A percentile compares a stretch with the other conserved stretches of the same genome.
These are phyloP conservation scores for Micromussa lordhowensis DNA, from an alignment of 92 coral and sea anemone species.

Conservation along the genomic window DNA sequence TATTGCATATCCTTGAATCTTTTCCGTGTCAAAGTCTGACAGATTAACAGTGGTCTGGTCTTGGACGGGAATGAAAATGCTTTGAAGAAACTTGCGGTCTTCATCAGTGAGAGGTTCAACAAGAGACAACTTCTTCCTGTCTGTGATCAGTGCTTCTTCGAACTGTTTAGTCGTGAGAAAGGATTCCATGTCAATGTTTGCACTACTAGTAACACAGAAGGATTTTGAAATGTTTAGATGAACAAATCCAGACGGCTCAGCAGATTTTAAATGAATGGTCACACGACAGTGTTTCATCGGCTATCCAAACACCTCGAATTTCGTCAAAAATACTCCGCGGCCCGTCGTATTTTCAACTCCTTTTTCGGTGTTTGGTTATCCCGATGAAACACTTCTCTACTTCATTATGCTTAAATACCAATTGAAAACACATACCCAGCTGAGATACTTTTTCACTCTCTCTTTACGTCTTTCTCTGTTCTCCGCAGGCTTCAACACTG, in stretches of 20 bases:
- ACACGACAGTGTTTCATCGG: too few species aligned
- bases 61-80: neutral
- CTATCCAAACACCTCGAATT: neutral
- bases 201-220: neutral
- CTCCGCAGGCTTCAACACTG: neutral
- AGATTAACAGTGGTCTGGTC: neutral
- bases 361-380: too few species aligned
- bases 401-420: neutral
- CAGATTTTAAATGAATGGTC: neutral
- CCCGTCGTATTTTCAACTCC: too few species aligned
- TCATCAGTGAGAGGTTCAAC: neutral
- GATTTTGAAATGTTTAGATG: neutral
- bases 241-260: neutral
- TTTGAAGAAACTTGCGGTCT: neutral
- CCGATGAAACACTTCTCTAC: too few species aligned
- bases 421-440: neutral
- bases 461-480: neutral
- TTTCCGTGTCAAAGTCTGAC: neutral
- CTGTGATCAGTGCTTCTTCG: neutral
- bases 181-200: neutral
- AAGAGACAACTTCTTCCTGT: neutral
- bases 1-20: constrained; percentile 30
- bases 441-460: constrained; percentile 16
- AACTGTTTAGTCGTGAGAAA: neutral
- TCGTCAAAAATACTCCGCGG: too few species aligned